Evolutionary conservation across 1,140 invertebrate species (phyloP).

Genomic region (Drosophila parabipectinata): DNA sequence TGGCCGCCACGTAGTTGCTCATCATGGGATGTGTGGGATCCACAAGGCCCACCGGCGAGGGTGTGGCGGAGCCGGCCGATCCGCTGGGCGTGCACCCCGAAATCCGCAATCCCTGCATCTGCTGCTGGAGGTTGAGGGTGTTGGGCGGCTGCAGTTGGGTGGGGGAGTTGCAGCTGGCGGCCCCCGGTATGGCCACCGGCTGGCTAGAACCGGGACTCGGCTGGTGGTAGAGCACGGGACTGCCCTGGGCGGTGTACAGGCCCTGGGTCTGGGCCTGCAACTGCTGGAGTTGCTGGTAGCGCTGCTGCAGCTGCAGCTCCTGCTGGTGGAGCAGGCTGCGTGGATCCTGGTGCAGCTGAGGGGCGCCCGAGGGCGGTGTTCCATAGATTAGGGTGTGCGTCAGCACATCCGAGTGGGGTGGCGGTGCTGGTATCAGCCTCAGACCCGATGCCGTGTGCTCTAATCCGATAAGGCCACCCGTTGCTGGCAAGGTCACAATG

Average conservation of each 20-base stretch:
- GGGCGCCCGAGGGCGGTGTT: slow-evolving; percentile 66
- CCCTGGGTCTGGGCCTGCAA: slow-evolving; percentile 79
- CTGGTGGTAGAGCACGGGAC: slow-evolving; percentile 61
- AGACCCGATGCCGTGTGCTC: slow-evolving; percentile 67
- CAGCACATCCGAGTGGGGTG: slow-evolving; percentile 71
- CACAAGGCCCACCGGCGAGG: slow-evolving; percentile 54
- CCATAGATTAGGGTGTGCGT: slow-evolving; percentile 81
- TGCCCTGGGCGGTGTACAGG: slow-evolving; percentile 59
- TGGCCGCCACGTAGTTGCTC: slow-evolving; percentile 73
- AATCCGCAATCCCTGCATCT: slow-evolving; percentile 80
- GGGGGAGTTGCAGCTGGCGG: slow-evolving; percentile 48
- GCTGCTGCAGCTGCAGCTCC: slow-evolving; percentile 77
- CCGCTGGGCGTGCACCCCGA: slow-evolving; percentile 33
- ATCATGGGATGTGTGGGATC: slow-evolving; percentile 41
- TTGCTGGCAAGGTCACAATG: slow-evolving; percentile 62
- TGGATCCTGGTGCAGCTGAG: slow-evolving; percentile 68
- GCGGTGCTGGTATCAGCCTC: slow-evolving; percentile 52
- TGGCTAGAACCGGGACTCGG: slow-evolving; percentile 17
- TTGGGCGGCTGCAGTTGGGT: slow-evolving; percentile 50
- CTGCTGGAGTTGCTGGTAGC: slow-evolving; percentile 79
- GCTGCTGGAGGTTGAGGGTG: slow-evolving; percentile 53
- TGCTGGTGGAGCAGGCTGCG: slow-evolving; percentile 76
- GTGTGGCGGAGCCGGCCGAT: slow-evolving; percentile 47
- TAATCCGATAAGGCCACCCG: slow-evolving; percentile 59
- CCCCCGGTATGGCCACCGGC: not conserved